Evolutionary conservation across 2,113 vertebrate species (phyloP).

Genomic region (Alouatta palliata): DNA sequence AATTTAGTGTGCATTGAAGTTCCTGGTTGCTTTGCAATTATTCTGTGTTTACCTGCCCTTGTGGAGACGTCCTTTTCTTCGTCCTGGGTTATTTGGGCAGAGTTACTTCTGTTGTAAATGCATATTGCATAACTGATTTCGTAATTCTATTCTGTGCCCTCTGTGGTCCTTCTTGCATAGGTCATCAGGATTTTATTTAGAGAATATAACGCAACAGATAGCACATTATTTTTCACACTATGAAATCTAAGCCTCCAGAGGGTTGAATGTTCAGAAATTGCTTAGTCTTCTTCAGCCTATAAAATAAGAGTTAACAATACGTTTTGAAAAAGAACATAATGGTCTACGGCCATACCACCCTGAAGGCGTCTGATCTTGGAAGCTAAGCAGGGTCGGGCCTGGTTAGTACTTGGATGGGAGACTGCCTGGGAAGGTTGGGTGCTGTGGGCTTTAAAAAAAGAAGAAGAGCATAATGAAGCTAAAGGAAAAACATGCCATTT

Average conservation of each 20-base stretch:
- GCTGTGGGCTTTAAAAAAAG: too few species aligned
- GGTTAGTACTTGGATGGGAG: too few species aligned
- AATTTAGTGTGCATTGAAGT: background rate
- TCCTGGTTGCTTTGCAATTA: background rate
- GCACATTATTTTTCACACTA: background rate
- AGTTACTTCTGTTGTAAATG: background rate
- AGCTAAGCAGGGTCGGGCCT: too few species aligned
- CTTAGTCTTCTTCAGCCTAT: background rate
- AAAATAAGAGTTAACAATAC: background rate
- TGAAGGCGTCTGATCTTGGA: too few species aligned
- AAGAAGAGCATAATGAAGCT: constrained; percentile 22
- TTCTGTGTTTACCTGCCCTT: background rate
- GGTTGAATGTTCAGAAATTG: background rate
- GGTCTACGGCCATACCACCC: too few species aligned
- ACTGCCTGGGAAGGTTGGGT: too few species aligned
- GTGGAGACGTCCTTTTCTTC: background rate
- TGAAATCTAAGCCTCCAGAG: constrained; percentile 26
- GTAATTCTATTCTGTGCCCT: constrained; percentile 33
- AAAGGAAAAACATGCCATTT: background rate
- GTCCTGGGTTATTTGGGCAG: constrained; percentile 14
- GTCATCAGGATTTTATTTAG: constrained; percentile 53
- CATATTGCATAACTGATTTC: constrained; percentile 37
- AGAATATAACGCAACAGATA: background rate
- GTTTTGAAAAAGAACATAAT: constrained; percentile 3
- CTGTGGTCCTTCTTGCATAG: constrained; percentile 38